phyloP scores from a whole-genome alignment of 2,113 vertebrate genomes.

The Aldabrachelys gigantea region DNA sequence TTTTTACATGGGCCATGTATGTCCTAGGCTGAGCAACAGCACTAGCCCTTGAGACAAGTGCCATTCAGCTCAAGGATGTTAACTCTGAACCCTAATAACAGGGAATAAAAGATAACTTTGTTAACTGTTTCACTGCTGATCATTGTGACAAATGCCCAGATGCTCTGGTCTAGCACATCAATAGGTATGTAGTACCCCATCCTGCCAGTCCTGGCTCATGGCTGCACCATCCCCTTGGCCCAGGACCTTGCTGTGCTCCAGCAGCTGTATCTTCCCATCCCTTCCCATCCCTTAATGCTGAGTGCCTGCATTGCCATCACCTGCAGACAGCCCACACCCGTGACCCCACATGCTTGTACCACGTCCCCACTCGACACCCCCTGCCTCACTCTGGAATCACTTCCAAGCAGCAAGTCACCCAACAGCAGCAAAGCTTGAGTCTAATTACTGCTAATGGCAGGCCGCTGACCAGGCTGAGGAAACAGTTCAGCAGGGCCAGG shows the following conservation, averaged over 20 bases:
- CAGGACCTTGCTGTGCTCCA: neutral
- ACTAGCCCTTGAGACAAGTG: neutral
- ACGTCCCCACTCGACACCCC: neutral
- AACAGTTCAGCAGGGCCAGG: neutral
- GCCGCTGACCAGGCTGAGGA: neutral
- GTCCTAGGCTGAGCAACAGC: neutral
- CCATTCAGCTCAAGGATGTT: too few species aligned
- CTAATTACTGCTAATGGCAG: neutral
- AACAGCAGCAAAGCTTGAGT: neutral
- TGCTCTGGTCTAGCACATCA: neutral
- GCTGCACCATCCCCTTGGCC: too few species aligned
- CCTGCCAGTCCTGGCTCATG: neutral
- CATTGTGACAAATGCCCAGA: too few species aligned
- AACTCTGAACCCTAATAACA: neutral
- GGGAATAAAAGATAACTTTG: neutral
- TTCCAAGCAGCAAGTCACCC: neutral
- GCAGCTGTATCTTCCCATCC: too few species aligned
- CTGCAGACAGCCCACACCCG: neutral
- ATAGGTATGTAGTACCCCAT: neutral
- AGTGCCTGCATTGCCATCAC: neutral
- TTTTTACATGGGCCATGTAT: neutral
- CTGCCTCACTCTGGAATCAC: neutral
- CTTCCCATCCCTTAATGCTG: neutral
- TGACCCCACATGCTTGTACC: neutral
- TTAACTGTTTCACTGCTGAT: neutral